phyloP scores from a whole-genome alignment of 2,888 invertebrate species.

The Zeuzera pyrina region DNA sequence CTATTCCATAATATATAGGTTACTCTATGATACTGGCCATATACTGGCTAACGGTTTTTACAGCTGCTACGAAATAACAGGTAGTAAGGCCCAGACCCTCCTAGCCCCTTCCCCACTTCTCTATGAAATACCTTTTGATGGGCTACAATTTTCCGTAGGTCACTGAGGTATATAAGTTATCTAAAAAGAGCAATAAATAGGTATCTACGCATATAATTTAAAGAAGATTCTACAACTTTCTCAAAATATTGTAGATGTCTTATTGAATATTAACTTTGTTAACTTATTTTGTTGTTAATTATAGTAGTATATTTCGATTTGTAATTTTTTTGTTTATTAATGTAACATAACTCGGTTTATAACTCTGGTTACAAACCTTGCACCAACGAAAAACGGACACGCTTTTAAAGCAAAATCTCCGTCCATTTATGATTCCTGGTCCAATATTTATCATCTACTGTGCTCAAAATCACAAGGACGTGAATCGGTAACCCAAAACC shows the following conservation, averaged over 20 bases:
- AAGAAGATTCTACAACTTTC: constrained; percentile 13
- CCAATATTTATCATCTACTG: too few species aligned
- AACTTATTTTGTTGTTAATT: constrained; percentile 11
- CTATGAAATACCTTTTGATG: constrained; percentile 7
- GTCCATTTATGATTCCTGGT: too few species aligned
- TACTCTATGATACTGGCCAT: too few species aligned
- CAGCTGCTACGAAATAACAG: constrained; percentile 7
- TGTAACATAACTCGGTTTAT: too few species aligned
- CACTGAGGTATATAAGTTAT: constrained; percentile 13
- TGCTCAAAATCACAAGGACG: too few species aligned
- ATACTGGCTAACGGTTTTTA: neutral
- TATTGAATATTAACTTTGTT: constrained; percentile 12
- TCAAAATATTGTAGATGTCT: constrained; percentile 15
- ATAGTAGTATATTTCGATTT: constrained; percentile 12
- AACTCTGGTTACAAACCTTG: too few species aligned
- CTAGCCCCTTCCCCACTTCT: constrained; percentile 10
- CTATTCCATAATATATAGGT: too few species aligned
- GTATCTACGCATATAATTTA: constrained; percentile 13
- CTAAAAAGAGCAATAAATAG: constrained; percentile 10
- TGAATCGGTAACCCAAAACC: too few species aligned
- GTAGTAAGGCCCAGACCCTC: constrained; percentile 7
- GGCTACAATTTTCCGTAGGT: constrained; percentile 8
- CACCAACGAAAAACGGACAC: too few species aligned
- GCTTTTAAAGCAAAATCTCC: too few species aligned
- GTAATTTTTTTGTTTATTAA: too few species aligned